Base-by-base conservation (phyloP, 1,140 invertebrate genomes). In the Pogonognathellus flavescens region DNA sequence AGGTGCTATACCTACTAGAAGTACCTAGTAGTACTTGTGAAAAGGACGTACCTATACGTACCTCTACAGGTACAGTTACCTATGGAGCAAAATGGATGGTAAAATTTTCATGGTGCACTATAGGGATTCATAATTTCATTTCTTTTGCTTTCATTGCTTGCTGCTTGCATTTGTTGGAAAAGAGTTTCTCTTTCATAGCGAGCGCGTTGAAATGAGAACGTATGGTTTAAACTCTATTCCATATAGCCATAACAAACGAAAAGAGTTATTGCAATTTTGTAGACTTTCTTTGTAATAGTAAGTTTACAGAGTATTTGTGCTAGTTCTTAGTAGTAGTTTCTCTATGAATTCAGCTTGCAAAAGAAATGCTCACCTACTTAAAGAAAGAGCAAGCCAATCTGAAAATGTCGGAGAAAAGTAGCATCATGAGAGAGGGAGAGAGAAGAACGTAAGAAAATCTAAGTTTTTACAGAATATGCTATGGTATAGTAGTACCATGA, bases 81-180 rank as follows among this genome's bases (percentile, higher is more conserved):
- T 76, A 18, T 7, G 31, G 9, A 18, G 16, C 81, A 76, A 85
- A 85, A 85, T 85, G 84, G 76, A 81, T 62, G 84, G 84, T 85
- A 81, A 85, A 85, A 85, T 85, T 85, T 85, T 85, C 72, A 85
- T 85, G 84, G 55, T 62, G 53, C 55, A 80, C 60, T 85, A 85
- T 81, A 57, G 84, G 31, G 31, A 41, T 81, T 85, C 84, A 76
- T 85, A 81, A 80, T 76, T 85, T 84, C 70, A 60, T 72, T 49
- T 84, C 83, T 70, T 66, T 66, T 66, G 31, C 62, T 66, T 66
- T 25, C 14, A 20, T 16, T 70, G 66, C 66, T 25, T 70, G 66
- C 70, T n/a, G 49, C 22, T 31, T 16, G 31, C 31, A 41, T 41
- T 41, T 41, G 31, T 41, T 41, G 31, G 31, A 41, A n/a, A 31